Percentiles rank a stretch among this genome's conserved stretches.
These are phyloP conservation scores for Zalophus californianus DNA, from an alignment of 2,797 vertebrate genomes.

Conservation along the genomic window DNA sequence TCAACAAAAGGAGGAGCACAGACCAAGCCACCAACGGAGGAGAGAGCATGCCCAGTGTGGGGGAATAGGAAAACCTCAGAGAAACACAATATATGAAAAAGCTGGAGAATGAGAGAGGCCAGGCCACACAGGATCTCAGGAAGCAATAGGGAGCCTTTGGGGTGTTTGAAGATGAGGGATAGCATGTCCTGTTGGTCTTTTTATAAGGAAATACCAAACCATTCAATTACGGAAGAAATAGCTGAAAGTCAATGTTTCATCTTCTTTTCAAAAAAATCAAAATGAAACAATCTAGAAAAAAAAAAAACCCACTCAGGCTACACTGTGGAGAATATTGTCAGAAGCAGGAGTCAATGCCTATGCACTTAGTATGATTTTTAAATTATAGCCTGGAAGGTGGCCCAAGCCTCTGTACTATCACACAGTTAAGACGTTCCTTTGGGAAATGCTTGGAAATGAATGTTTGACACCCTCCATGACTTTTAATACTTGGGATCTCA, in stretches of 20 bases:
- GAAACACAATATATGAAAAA: constrained; percentile 4
- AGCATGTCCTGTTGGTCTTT: background rate
- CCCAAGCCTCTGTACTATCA: background rate
- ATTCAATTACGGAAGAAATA: background rate
- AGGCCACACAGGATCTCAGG: background rate
- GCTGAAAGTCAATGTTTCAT: background rate
- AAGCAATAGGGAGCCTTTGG: background rate
- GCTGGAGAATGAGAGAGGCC: background rate
- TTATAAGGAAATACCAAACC: background rate
- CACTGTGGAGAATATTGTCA: background rate
- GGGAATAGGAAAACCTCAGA: background rate
- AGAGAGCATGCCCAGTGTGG: background rate
- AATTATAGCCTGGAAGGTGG: background rate
- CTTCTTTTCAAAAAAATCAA: background rate
- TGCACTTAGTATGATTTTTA: background rate
- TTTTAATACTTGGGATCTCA: background rate
- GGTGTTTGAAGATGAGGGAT: background rate
- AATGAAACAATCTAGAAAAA: too few relatives aligned
- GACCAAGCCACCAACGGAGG: background rate
- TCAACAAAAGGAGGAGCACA: background rate
- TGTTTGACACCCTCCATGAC: background rate
- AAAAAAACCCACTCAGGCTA: background rate
- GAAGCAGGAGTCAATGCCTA: background rate
- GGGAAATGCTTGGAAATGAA: background rate
- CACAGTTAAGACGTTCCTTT: background rate